Conservation (phyloP, 1,140 invertebrate species). For the Tetramorium alpestre region DNA sequence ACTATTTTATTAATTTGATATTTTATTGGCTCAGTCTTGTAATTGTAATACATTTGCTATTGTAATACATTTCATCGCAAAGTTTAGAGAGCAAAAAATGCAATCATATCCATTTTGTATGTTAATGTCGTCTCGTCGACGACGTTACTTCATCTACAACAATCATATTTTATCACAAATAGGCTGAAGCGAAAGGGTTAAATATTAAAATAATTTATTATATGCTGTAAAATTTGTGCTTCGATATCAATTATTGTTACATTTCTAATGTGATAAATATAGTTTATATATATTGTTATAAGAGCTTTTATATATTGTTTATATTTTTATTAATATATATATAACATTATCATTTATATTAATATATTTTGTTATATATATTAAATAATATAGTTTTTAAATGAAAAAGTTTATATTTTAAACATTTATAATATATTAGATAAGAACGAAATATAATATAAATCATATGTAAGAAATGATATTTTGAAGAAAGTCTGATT, state of each 20-base stretch:
- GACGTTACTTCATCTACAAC: no score
- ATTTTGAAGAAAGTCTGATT: not conserved
- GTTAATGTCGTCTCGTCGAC: no score
- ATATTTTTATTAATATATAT: not conserved
- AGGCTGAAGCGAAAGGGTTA: not conserved
- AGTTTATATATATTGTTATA: conserved; percentile 5
- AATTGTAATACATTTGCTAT: no score
- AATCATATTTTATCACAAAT: no score
- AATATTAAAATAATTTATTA: not conserved
- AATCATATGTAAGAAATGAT: not conserved
- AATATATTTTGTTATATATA: not conserved
- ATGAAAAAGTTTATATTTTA: not conserved
- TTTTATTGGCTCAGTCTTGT: no score
- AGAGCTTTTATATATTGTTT: not conserved
- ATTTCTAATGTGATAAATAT: not conserved
- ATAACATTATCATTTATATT: not conserved
- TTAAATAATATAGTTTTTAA: not conserved
- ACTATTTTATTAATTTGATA: no score
- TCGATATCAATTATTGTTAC: not conserved
- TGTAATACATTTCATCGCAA: no score
- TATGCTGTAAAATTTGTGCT: not conserved
- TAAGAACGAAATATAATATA: not conserved
- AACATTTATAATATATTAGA: not conserved
- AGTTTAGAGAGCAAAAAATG: no score
- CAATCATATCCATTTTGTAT: no score